These are phyloP conservation scores for Pteropus rufus DNA, from an alignment of 2,797 vertebrate genomes.

Conservation along the genomic window DNA sequence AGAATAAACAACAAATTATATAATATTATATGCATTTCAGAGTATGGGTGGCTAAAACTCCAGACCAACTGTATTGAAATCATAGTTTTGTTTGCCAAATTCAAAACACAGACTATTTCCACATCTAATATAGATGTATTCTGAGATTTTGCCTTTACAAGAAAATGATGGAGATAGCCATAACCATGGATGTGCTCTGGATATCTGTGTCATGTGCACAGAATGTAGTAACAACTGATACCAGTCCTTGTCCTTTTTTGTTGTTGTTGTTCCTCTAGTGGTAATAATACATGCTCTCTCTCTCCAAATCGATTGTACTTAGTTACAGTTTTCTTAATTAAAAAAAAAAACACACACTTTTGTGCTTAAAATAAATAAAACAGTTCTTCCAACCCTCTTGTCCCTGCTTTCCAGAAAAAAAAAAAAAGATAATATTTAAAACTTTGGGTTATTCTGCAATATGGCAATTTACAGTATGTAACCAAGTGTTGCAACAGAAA, in stretches of 20 bases:
- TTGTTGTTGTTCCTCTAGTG: background rate
- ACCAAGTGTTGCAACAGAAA: constrained; percentile 88
- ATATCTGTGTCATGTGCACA: background rate
- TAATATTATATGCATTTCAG: constrained; percentile 67
- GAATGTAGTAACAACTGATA: constrained; percentile 51
- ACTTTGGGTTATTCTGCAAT: constrained; percentile 85
- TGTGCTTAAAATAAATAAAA: constrained; percentile 75
- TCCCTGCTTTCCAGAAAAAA: constrained; percentile 49
- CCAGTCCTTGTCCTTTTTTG: constrained; percentile 49
- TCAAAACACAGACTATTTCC: constrained; percentile 26
- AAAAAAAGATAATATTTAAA: constrained; percentile 82
- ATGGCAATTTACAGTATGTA: constrained; percentile 90
- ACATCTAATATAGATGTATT: background rate
- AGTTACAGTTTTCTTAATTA: background rate
- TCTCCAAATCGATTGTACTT: constrained; percentile 62
- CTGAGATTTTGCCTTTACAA: constrained; percentile 51
- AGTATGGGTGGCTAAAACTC: constrained; percentile 51
- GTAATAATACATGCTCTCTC: constrained; percentile 25
- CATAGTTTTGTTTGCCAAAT: constrained; percentile 60
- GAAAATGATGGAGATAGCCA: background rate
- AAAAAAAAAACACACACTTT: background rate
- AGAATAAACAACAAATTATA: background rate
- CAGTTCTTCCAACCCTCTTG: constrained; percentile 8
- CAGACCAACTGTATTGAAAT: constrained; percentile 67
- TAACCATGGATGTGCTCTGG: background rate